Conservation (phyloP, 2,113 vertebrate genomes). For the Paradoxurus hermaphroditus region DNA sequence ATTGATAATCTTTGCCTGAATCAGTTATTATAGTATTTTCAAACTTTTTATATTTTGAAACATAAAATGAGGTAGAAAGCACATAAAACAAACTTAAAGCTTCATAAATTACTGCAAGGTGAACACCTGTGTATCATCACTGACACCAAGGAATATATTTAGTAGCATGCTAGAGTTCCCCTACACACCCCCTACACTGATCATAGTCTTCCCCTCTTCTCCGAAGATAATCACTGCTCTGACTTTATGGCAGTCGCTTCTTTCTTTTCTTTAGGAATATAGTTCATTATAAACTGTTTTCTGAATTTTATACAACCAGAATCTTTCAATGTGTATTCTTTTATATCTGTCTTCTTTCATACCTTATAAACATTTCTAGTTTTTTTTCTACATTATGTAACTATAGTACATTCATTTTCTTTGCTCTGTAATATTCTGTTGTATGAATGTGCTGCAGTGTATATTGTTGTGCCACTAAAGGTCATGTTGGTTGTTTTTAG, state of each 20-base stretch:
- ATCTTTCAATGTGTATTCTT: neutral
- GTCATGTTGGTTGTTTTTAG: neutral
- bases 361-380: neutral
- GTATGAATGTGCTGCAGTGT: neutral
- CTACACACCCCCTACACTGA: neutral
- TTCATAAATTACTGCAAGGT: neutral
- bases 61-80: neutral
- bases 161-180: neutral
- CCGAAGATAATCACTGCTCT: neutral
- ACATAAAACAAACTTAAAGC: neutral
- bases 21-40: neutral
- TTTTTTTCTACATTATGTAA: neutral
- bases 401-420: neutral
- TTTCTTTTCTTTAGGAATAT: neutral
- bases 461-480: neutral
- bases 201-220: neutral
- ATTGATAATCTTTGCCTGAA: neutral
- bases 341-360: neutral
- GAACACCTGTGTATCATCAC: neutral
- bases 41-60: neutral
- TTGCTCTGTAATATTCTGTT: neutral
- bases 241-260: neutral
- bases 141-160: neutral
- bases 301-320: neutral
- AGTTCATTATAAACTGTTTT: neutral